Conservation (phyloP, 2,888 invertebrate species). For the Agrochola lychnidis region DNA sequence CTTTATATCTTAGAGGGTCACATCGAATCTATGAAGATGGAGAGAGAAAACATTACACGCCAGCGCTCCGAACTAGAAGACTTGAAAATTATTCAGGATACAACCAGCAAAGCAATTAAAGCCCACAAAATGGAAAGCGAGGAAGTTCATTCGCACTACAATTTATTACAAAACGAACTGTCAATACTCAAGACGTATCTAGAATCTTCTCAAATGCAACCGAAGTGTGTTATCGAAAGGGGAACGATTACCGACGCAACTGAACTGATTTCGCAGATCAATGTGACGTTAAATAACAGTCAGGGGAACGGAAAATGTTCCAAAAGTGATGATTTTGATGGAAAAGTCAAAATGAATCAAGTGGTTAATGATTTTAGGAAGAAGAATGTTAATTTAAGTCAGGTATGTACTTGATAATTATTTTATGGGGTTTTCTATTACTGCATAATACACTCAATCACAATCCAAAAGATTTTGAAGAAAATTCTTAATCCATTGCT, state of each 20-base stretch:
- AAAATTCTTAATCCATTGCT: not conserved
- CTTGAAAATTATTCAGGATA: conserved; percentile 42
- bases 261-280: conserved; percentile 62
- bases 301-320: conserved; percentile 62
- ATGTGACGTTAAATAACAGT: conserved; percentile 76
- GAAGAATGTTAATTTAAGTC: conserved; percentile 83
- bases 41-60: conserved; percentile 78
- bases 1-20: conserved; percentile 77
- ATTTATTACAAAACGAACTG: conserved; percentile 78
- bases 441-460: not conserved
- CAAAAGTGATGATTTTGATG: conserved; percentile 67
- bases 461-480: not conserved
- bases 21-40: conserved; percentile 78
- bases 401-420: conserved; percentile 71
- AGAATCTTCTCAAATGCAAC: conserved; percentile 69
- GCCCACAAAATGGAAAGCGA: conserved; percentile 64
- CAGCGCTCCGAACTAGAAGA: conserved; percentile 72
- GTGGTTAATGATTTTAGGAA: conserved; percentile 85
- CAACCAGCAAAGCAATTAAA: conserved; percentile 41
- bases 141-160: conserved; percentile 74
- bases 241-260: conserved; percentile 74
- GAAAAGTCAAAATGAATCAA: conserved; percentile 71
- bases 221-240: conserved; percentile 76
- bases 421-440: not conserved
- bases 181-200: conserved; percentile 75